Base-by-base conservation (phyloP, 2,888 invertebrate genomes). In the Phanerotoma sp. region DNA sequence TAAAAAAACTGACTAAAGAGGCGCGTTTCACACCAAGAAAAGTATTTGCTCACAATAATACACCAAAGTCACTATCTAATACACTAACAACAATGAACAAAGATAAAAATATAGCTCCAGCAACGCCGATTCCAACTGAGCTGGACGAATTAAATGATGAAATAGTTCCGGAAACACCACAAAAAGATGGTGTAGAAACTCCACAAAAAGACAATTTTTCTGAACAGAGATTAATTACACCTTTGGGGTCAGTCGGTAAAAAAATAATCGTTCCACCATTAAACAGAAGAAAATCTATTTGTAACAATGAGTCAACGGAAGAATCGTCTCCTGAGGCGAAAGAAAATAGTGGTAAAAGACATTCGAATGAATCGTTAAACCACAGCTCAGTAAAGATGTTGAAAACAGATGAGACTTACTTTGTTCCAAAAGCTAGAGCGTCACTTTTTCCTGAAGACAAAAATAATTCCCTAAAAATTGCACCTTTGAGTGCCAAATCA, bases 371-470 rank as follows among this genome's bases (percentile, higher is more conserved):
- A n/a, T 49, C 47, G 5, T 28, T 60, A 5, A 22, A 25, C 15
- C 6, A 15, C 7, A 50, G 49, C 22, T 56, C 54, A 2, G 18
- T 58, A 0, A 75, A 75, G 47, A 35, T 67, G 4, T 41, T 64
- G 4, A 74, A 70, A 45, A 54, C 54, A 7, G 68, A 71, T 18
- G 71, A 70, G 1, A 50, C 41, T 15, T 49, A 47, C 20, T 57
- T 51, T 1, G 57, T 59, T 22, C 66, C 75, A 4, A 70, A 58
- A 65, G 74, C 74, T 5, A 66, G 75, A 57, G 70, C 73, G 5
- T 64, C 75, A 1, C 51, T 75, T 3, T 75, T 75, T 57, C 70
- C 70, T 46, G 74, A 73, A 11, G 55, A 51, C 5, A 62, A 63
- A 20, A 41, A 52, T 3, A 42, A 49, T 4, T 13, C 44, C 37